Conservation (phyloP, 2,113 vertebrate genomes). For the Semicossyphus pulcher region DNA sequence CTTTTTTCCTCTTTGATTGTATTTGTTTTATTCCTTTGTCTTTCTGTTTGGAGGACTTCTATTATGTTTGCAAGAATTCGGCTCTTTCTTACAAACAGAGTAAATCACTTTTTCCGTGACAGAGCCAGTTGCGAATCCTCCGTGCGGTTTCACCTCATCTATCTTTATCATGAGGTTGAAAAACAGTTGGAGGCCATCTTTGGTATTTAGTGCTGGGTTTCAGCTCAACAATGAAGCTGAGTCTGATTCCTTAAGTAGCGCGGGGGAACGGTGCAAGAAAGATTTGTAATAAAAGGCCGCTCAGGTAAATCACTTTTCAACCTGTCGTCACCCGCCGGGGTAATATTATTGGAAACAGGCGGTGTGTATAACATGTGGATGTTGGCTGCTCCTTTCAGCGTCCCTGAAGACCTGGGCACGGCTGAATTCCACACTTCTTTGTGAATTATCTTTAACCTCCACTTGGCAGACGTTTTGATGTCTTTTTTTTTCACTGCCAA, state of each 20-base stretch:
- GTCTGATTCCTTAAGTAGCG: slow-evolving; percentile 69
- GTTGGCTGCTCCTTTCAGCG: slow-evolving; percentile 68
- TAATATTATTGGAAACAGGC: slow-evolving; percentile 81
- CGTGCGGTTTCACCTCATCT: slow-evolving; percentile 62
- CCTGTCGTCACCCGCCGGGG: slow-evolving; percentile 77
- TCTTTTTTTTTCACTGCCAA: slow-evolving; percentile 15
- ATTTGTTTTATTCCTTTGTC: slow-evolving; percentile 13
- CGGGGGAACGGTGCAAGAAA: slow-evolving; percentile 67
- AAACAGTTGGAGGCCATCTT: slow-evolving; percentile 59
- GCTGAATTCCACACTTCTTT: slow-evolving; percentile 64
- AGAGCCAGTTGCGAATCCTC: slow-evolving; percentile 38
- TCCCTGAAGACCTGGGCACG: slow-evolving; percentile 55
- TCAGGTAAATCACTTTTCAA: slow-evolving; percentile 81
- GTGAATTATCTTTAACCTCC: slow-evolving; percentile 60
- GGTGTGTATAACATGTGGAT: slow-evolving; percentile 76
- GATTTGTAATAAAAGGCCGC: slow-evolving; percentile 77
- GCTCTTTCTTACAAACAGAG: slow-evolving; percentile 9
- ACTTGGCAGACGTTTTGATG: slow-evolving; percentile 48
- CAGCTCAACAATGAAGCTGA: slow-evolving; percentile 51
- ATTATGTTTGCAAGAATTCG: not conserved
- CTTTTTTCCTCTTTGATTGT: too few relatives aligned
- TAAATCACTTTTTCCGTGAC: slow-evolving; percentile 22
- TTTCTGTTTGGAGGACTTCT: not conserved
- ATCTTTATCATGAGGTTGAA: slow-evolving; percentile 67
- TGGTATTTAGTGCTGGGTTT: slow-evolving; percentile 61